Evolutionary conservation across 1,140 invertebrate genomes (phyloP).

Genomic region (Melanaphis sacchari): DNA sequence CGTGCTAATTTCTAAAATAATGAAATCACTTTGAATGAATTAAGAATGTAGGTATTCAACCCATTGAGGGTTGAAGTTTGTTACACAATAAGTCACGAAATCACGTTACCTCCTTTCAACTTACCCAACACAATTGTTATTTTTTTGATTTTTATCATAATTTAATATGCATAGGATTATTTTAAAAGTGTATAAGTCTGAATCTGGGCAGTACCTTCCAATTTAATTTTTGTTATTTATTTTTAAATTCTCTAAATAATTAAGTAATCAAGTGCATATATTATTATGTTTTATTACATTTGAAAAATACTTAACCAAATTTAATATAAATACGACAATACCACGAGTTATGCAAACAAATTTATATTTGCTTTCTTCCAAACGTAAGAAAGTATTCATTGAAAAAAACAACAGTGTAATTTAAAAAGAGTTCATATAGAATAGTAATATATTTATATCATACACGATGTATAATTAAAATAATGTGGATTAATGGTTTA

Average conservation of each 20-base stretch:
- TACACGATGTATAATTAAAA: neutral
- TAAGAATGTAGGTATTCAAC: constrained; percentile 18
- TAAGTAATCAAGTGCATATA: neutral
- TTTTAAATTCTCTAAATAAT: neutral
- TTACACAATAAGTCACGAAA: constrained; percentile 37
- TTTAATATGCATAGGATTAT: neutral
- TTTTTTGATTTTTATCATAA: neutral
- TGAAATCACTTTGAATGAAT: constrained; percentile 27
- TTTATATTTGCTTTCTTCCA: neutral
- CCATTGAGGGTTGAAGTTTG: constrained; percentile 6
- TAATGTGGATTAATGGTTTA: neutral
- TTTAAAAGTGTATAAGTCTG: neutral
- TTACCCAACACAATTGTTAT: neutral
- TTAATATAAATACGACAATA: neutral
- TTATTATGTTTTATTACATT: neutral
- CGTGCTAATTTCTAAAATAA: constrained; percentile 18
- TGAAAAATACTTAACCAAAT: neutral
- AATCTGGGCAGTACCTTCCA: neutral
- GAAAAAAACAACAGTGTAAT: neutral
- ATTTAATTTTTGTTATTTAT: neutral
- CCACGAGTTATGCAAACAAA: neutral
- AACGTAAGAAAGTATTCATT: neutral
- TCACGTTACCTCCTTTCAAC: neutral
- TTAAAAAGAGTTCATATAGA: neutral
- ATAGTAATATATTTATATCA: neutral